Conservation (phyloP, 2,888 invertebrate species). For the Drosophila acutilabella region DNA sequence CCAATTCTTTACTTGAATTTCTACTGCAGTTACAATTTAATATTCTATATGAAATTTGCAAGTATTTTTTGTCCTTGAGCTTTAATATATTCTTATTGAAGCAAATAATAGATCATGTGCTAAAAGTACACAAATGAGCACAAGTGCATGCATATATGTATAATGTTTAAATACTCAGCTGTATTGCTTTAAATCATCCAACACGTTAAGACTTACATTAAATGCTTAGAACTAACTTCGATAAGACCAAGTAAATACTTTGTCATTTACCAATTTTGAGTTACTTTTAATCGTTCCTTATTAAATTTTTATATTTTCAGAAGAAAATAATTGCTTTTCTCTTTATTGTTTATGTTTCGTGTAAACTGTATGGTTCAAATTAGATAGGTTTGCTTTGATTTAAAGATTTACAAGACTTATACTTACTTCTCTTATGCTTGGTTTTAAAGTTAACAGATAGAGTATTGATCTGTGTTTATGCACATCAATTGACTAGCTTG, state of each 20-base stretch:
- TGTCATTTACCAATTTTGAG: conserved; percentile 34
- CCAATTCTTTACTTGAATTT: conserved; percentile 29
- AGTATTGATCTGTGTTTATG: conserved; percentile 57
- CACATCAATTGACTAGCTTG: conserved; percentile 76
- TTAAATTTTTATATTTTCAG: conserved; percentile 66
- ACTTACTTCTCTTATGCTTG: conserved; percentile 52
- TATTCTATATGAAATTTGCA: conserved; percentile 55
- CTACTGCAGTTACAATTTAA: conserved; percentile 43
- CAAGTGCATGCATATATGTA: conserved; percentile 12
- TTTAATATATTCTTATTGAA: conserved; percentile 40
- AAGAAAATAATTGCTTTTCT: conserved; percentile 80
- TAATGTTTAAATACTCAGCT: conserved; percentile 31
- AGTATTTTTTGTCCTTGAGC: conserved; percentile 40
- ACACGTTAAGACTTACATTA: conserved; percentile 52
- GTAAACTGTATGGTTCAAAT: conserved; percentile 24
- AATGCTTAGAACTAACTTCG: conserved; percentile 52
- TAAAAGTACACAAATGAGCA: conserved; percentile 26
- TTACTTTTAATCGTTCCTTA: conserved; percentile 35
- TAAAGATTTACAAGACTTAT: conserved; percentile 29
- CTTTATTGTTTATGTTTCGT: conserved; percentile 65
- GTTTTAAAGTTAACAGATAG: conserved; percentile 32
- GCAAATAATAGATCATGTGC: conserved; percentile 62
- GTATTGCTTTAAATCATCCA: conserved; percentile 65
- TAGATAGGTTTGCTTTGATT: conserved; percentile 13
- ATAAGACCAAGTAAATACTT: conserved; percentile 36